phyloP scores from a whole-genome alignment of 2,888 invertebrate genomes.

The Gastracanthus pulcherrimus region DNA sequence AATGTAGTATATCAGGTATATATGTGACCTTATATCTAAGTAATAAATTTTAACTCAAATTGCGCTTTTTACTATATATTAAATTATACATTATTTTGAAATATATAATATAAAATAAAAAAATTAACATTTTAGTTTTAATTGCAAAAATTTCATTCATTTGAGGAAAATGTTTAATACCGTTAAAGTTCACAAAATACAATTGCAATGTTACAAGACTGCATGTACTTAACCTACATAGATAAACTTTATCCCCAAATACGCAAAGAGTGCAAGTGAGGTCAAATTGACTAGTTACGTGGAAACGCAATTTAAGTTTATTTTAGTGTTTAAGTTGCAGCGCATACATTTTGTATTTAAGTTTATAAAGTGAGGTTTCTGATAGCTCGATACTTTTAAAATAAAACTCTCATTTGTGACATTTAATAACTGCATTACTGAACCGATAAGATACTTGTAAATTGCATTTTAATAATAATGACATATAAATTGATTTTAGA shows the following conservation, averaged over 20 bases:
- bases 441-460: neutral
- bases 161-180: neutral
- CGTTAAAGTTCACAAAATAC: conserved; percentile 17
- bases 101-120: too few species aligned
- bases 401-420: neutral
- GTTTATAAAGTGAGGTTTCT: neutral
- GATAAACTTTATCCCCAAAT: conserved; percentile 36
- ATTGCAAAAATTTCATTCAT: too few species aligned
- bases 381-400: neutral
- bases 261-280: conserved; percentile 19
- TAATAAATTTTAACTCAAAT: too few species aligned
- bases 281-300: neutral
- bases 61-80: too few species aligned
- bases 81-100: too few species aligned
- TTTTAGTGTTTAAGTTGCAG: neutral
- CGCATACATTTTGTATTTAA: neutral
- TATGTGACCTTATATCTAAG: too few species aligned
- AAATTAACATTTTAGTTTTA: too few species aligned
- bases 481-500: too few species aligned
- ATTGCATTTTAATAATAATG: too few species aligned
- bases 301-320: neutral
- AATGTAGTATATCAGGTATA: too few species aligned
- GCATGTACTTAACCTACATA: conserved; percentile 34
- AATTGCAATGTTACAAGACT: neutral
- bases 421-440: neutral